A percentile compares a stretch with the other conserved stretches of the same genome.
These are phyloP conservation scores for Caerostris darwini DNA, from an alignment of 1,140 invertebrate genomes.

Conservation along the genomic window DNA sequence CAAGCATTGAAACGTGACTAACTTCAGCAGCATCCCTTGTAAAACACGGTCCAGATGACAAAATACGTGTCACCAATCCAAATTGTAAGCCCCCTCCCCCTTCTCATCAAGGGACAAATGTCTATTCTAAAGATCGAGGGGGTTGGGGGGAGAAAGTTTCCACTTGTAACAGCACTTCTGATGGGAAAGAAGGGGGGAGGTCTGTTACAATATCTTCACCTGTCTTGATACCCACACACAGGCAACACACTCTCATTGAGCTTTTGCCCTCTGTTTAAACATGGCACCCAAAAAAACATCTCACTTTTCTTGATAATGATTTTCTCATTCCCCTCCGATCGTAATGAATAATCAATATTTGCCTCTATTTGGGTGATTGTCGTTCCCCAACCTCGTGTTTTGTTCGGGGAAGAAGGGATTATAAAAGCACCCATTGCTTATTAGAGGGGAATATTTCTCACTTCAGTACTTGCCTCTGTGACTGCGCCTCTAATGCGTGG, in stretches of 20 bases:
- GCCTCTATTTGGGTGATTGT: constrained; percentile 50
- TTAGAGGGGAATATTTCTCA: constrained; percentile 66
- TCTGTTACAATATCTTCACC: constrained; percentile 27
- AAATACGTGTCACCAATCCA: not conserved
- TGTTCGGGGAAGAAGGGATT: constrained; percentile 45
- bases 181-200: not conserved
- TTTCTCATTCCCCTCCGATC: constrained; percentile 16
- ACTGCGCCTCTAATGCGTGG: not conserved
- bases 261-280: not conserved
- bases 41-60: not conserved
- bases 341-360: constrained; percentile 77
- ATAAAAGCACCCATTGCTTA: constrained; percentile 55
- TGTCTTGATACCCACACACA: not conserved
- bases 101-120: not conserved
- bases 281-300: not conserved
- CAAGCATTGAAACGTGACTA: not conserved
- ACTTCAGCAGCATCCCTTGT: not conserved
- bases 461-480: constrained; percentile 41
- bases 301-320: not conserved
- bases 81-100: not conserved
- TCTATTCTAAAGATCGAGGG: not conserved
- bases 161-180: not conserved
- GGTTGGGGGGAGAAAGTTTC: not conserved
- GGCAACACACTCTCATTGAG: not conserved
- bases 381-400: not conserved